Conservation (phyloP, 1,140 invertebrate species). For the Liolophura sinensis region DNA sequence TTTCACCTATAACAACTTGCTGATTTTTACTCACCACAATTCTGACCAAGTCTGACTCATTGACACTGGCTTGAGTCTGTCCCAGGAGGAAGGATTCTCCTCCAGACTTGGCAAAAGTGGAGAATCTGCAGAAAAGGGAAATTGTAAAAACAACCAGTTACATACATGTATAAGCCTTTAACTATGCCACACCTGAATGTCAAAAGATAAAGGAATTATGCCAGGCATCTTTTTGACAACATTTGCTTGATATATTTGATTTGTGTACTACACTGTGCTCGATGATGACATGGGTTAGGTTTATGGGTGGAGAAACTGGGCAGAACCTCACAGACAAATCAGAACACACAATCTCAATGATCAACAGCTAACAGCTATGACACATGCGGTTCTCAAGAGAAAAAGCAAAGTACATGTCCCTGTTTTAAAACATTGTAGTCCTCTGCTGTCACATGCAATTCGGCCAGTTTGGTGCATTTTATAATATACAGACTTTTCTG, state of each 20-base stretch:
- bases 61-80: slow-evolving; percentile 67
- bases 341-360: not conserved
- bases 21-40: slow-evolving; percentile 64
- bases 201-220: slow-evolving; percentile 13
- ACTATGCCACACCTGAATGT: too few relatives aligned
- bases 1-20: not conserved
- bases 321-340: not conserved
- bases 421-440: not conserved
- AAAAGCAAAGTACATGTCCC: too few relatives aligned
- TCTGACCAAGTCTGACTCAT: slow-evolving; percentile 76
- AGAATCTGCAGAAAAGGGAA: slow-evolving; percentile 71
- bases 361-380: too few relatives aligned
- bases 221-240: not conserved
- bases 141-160: not conserved
- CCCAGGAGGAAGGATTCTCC: slow-evolving; percentile 91
- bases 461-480: too few relatives aligned
- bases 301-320: not conserved
- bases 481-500: too few relatives aligned
- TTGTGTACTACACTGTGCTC: slow-evolving; percentile 40
- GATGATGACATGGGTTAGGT: slow-evolving; percentile 9
- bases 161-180: too few relatives aligned
- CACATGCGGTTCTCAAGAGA: too few relatives aligned
- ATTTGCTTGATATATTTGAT: slow-evolving; percentile 12
- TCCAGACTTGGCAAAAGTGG: slow-evolving; percentile 87
- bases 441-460: not conserved